A percentile compares a stretch with the other conserved stretches of the same genome.
Evolutionary conservation across 2,797 vertebrate species (phyloP).

Genomic region (Borostomias antarcticus): DNA sequence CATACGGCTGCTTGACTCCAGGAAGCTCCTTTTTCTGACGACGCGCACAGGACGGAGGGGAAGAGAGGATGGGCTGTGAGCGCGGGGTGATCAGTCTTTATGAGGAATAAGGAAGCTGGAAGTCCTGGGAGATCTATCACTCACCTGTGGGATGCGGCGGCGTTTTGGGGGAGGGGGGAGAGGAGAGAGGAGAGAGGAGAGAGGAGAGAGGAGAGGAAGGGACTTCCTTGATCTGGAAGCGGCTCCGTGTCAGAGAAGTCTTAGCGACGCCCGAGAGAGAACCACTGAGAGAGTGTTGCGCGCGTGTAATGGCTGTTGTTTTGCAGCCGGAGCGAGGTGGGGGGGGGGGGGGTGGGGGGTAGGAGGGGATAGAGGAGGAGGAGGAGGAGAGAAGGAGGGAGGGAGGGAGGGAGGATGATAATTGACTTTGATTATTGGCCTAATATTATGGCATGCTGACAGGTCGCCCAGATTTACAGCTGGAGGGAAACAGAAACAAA

Average conservation of each 20-base stretch:
- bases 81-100: slow-evolving; percentile 70
- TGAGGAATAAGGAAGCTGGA: slow-evolving; percentile 61
- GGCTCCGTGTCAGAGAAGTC: not conserved
- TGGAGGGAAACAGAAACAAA: slow-evolving; percentile 83
- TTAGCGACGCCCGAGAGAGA: not conserved
- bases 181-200: not conserved
- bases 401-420: slow-evolving; percentile 46
- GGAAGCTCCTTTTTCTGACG: slow-evolving; percentile 66
- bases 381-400: slow-evolving; percentile 52
- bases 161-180: slow-evolving; percentile 19
- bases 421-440: slow-evolving; percentile 88
- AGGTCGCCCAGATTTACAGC: slow-evolving; percentile 83
- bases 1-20: slow-evolving; percentile 67
- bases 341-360: slow-evolving; percentile 45
- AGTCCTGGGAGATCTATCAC: slow-evolving; percentile 52
- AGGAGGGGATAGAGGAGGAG: slow-evolving; percentile 69
- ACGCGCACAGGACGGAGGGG: slow-evolving; percentile 61
- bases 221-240: not conserved
- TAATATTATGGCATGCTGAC: slow-evolving; percentile 88
- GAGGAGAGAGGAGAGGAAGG: not conserved
- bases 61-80: slow-evolving; percentile 44
- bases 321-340: not conserved
- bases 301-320: slow-evolving; percentile 3
- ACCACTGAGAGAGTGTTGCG: not conserved
- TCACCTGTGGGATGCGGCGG: slow-evolving; percentile 39